Base-by-base conservation (phyloP, 2,797 vertebrate species). In the Parambassis ranga region DNA sequence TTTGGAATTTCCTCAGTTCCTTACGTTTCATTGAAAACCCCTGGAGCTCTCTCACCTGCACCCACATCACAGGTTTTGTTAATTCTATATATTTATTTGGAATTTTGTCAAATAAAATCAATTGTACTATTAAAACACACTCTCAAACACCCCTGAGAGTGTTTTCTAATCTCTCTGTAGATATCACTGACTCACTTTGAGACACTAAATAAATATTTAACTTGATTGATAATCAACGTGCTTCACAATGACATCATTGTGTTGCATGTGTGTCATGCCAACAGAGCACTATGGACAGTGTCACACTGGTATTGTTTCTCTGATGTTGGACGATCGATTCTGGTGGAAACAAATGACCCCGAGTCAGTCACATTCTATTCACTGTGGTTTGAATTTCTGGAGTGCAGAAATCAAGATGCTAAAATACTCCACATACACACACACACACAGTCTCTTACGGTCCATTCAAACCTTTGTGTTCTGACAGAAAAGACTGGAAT, bases 141-240 rank as follows among this genome's bases (percentile, higher is more conserved):
- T n/a, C n/a, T n/a, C n/a, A n/a, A n/a, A n/a, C n/a, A n/a, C n/a
- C n/a, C n/a, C n/a, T n/a, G n/a, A n/a, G n/a, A n/a, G n/a, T n/a
- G n/a, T n/a, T 22, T 28, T 38, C 62, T 59, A 19, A 57, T 51
- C 35, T 49, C 13, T 50, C 6, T 32, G 30, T 10, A 30, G 10
- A 28, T 27, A 56, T 66, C 61, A 44, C 39, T 52, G 23, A 4
- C 11, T 55, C 52, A 27, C 43, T 68, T 11, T 10, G 10, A 26
- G 38, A 22, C 16, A 31, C 32, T 52, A 10, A 46, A 44, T 60
- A 75, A 83, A 85, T 87, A 67, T 85, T 83, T 75, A 60, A 74
- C 27, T 9, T n/a, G 16, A 73, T 75, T 67, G 16, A 43, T 71
- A 55, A 66, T 43, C 44, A 14, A n/a, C 23, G 35, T 2, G 22